Evolutionary conservation across 1,140 invertebrate genomes (phyloP).

Genomic region (Aphaenogaster rudis): DNA sequence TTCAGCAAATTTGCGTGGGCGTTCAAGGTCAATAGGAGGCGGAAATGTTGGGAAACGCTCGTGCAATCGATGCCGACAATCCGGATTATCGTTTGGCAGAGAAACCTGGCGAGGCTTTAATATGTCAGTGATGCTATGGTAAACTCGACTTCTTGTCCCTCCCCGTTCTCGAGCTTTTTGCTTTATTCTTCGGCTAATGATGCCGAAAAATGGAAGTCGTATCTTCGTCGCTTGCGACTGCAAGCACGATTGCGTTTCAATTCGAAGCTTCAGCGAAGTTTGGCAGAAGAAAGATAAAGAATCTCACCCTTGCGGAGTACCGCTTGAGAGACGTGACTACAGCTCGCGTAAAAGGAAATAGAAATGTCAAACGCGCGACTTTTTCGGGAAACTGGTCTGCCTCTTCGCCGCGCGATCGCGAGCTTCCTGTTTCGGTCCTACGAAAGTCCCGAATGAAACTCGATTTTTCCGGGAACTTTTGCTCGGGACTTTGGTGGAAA

Average conservation of each 20-base stretch:
- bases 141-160: conserved; percentile 20
- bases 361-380: conserved; percentile 4
- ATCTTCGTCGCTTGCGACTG: not conserved
- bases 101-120: not conserved
- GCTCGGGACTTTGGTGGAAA: not conserved
- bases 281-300: not conserved
- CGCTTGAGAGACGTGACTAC: not conserved
- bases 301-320: not conserved
- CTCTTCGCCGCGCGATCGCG: not conserved
- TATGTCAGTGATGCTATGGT: not conserved
- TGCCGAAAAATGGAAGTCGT: conserved; percentile 18
- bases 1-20: conserved; percentile 27
- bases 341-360: conserved; percentile 5
- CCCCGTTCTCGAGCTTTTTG: not conserved
- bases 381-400: not conserved
- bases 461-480: not conserved
- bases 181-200: conserved; percentile 30
- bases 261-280: conserved; percentile 13
- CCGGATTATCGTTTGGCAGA: conserved; percentile 51
- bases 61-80: conserved; percentile 51
- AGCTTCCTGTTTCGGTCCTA: not conserved
- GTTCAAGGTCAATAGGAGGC: conserved; percentile 42
- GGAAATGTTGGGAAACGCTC: conserved; percentile 8
- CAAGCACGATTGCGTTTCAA: not conserved
- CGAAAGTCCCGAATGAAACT: not conserved